Conservation (phyloP, 2,888 invertebrate species). For the Eurytoma adleriae region DNA sequence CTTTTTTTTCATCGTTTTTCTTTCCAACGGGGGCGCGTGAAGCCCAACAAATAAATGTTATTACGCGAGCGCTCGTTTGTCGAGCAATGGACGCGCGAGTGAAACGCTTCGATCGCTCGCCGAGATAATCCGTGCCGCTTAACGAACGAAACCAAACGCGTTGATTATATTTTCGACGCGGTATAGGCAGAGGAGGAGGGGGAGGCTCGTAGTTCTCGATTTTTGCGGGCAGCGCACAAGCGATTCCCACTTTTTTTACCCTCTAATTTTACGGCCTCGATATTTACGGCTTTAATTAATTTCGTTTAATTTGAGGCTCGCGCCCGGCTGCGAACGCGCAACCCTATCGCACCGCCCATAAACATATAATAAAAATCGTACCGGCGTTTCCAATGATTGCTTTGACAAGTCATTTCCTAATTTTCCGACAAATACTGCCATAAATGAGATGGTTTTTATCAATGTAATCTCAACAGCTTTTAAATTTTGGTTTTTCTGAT, state of each 20-base stretch:
- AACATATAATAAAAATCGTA: constrained; percentile 10
- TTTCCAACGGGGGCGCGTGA: neutral
- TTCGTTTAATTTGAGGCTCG: constrained; percentile 17
- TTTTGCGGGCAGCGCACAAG: neutral
- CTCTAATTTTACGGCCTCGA: constrained; percentile 5
- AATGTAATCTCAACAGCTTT: neutral
- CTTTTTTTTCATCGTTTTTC: no score
- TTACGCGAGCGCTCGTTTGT: constrained; percentile 7
- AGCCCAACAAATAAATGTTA: constrained; percentile 20
- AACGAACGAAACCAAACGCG: constrained; percentile 23
- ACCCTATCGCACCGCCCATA: neutral
- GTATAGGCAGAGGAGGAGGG: no score
- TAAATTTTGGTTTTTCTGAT: neutral
- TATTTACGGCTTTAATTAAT: constrained; percentile 20
- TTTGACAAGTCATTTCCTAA: constrained; percentile 10
- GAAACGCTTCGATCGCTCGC: constrained; percentile 16
- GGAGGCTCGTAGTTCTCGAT: neutral
- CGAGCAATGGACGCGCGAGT: constrained; percentile 5
- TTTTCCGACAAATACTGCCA: neutral
- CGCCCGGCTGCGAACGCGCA: no score
- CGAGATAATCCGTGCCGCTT: constrained; percentile 6
- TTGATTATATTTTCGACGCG: constrained; percentile 22
- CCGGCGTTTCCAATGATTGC: constrained; percentile 22
- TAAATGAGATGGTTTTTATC: neutral
- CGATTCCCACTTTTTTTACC: neutral